Percentiles rank a stretch among this genome's conserved stretches.
Evolutionary conservation across 1,140 invertebrate genomes (phyloP).

Genomic region (Drosophila albomicans): DNA sequence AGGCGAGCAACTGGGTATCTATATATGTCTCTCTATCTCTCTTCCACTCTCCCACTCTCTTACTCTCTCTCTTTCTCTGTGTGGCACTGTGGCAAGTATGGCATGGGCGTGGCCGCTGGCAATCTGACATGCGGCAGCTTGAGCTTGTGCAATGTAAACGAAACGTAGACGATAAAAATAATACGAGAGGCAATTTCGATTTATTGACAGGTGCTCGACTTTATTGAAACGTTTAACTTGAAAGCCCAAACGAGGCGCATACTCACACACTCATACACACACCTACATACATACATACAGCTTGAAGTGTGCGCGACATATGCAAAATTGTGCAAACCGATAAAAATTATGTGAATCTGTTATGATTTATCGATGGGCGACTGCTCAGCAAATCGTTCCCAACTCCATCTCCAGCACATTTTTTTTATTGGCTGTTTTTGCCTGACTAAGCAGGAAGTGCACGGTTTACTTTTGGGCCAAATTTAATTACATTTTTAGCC

Average conservation of each 20-base stretch:
- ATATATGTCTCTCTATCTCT: too few species aligned
- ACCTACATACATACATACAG: slow-evolving; percentile 1
- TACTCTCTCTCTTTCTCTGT: slow-evolving; percentile 15
- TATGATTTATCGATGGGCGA: slow-evolving; percentile 68
- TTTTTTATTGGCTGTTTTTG: slow-evolving; percentile 43
- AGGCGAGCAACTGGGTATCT: background rate
- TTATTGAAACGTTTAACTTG: slow-evolving; percentile 83
- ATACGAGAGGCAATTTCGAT: slow-evolving; percentile 83
- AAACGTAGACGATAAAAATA: slow-evolving; percentile 82
- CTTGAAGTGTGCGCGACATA: slow-evolving; percentile 43
- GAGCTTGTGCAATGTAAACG: slow-evolving; percentile 72
- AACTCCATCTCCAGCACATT: too few species aligned
- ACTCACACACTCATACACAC: slow-evolving; percentile 1
- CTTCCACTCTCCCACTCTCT: too few species aligned
- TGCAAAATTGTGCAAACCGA: slow-evolving; percentile 80
- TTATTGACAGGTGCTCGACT: slow-evolving; percentile 83
- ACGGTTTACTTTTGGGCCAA: slow-evolving; percentile 45
- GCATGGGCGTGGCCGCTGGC: slow-evolving; percentile 45
- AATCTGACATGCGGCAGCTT: slow-evolving; percentile 53
- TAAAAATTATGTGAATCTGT: slow-evolving; percentile 76
- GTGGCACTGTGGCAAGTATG: slow-evolving; percentile 12
- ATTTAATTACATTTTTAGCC: slow-evolving; percentile 72
- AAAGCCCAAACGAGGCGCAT: slow-evolving; percentile 49
- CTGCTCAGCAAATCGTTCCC: background rate
- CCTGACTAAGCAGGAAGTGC: slow-evolving; percentile 45